These are phyloP conservation scores for Ricordea florida DNA, from an alignment of 92 coral and sea anemone species.

Conservation along the genomic window DNA sequence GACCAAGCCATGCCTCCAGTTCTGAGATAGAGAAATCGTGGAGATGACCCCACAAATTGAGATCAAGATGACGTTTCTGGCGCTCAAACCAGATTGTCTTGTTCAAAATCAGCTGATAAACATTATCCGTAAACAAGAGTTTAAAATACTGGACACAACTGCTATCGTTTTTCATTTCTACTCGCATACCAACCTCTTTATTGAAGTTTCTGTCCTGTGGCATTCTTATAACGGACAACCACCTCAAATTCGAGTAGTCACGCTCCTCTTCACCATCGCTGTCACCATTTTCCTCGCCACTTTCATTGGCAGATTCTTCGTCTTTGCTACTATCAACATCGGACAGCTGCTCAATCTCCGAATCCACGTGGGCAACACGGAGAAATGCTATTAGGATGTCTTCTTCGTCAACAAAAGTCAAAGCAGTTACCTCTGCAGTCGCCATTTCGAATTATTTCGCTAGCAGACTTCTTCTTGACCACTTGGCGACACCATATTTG, in stretches of 20 bases:
- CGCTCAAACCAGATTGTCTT: slow-evolving; percentile 34
- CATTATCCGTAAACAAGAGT: slow-evolving; percentile 28
- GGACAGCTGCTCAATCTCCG: too few species aligned
- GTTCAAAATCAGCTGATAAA: slow-evolving; percentile 35
- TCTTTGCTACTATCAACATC: too few species aligned
- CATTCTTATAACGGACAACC: slow-evolving; percentile 14
- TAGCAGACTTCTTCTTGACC: too few species aligned
- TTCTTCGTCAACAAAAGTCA: too few species aligned
- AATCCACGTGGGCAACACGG: too few species aligned
- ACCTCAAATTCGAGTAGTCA: slow-evolving; percentile 13
- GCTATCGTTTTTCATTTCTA: slow-evolving; percentile 5
- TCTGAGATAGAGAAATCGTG: slow-evolving; percentile 35
- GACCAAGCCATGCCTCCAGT: slow-evolving; percentile 44
- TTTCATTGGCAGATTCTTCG: too few species aligned
- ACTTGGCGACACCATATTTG: too few species aligned
- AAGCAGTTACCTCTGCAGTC: too few species aligned
- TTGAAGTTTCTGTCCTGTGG: slow-evolving; percentile 15
- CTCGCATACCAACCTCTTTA: slow-evolving; percentile 46
- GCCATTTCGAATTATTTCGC: too few species aligned
- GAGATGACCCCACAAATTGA: slow-evolving; percentile 12
- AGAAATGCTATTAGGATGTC: too few species aligned
- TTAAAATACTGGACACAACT: slow-evolving; percentile 31
- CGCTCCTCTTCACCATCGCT: not conserved
- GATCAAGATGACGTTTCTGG: slow-evolving; percentile 39
- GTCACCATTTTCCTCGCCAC: slow-evolving; percentile 21